Percentiles rank a stretch among this genome's conserved stretches.
These are phyloP conservation scores for Polyploca ridens DNA, from an alignment of 2,888 invertebrate genomes.

Conservation along the genomic window DNA sequence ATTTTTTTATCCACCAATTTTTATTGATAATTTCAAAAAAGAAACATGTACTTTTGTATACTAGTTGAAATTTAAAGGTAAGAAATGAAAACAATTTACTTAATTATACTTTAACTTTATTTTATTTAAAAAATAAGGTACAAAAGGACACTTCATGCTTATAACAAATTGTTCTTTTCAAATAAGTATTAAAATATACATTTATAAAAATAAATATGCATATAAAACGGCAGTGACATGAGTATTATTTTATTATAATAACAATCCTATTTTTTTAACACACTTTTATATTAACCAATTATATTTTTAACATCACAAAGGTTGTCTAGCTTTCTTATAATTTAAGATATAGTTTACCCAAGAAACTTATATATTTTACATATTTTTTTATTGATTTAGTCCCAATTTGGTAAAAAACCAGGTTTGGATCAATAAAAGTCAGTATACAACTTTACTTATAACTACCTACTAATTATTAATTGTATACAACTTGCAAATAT, in stretches of 20 bases:
- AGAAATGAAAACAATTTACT: constrained; percentile 10
- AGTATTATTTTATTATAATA: constrained; percentile 45
- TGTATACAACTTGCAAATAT: constrained; percentile 2
- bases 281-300: constrained; percentile 6
- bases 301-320: constrained; percentile 36
- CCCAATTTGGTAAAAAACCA: not conserved
- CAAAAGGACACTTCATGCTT: constrained; percentile 61
- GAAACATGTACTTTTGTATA: too few relatives aligned
- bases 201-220: constrained; percentile 44
- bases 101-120: constrained; percentile 32
- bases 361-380: not conserved
- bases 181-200: constrained; percentile 14
- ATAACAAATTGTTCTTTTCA: constrained; percentile 23
- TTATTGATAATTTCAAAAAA: too few relatives aligned
- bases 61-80: constrained; percentile 16
- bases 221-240: constrained; percentile 44
- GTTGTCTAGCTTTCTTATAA: constrained; percentile 26
- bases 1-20: too few relatives aligned
- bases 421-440: too few relatives aligned
- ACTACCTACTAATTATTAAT: not conserved
- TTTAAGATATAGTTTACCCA: not conserved
- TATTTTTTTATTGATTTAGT: not conserved
- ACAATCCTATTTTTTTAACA: not conserved
- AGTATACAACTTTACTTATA: not conserved
- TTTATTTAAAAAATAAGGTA: constrained; percentile 72